Evolutionary conservation across 2,888 invertebrate species (phyloP), one percentile per base, ranked within the genome.

Genomic region (Aporophyla lueneburgensis): DNA sequence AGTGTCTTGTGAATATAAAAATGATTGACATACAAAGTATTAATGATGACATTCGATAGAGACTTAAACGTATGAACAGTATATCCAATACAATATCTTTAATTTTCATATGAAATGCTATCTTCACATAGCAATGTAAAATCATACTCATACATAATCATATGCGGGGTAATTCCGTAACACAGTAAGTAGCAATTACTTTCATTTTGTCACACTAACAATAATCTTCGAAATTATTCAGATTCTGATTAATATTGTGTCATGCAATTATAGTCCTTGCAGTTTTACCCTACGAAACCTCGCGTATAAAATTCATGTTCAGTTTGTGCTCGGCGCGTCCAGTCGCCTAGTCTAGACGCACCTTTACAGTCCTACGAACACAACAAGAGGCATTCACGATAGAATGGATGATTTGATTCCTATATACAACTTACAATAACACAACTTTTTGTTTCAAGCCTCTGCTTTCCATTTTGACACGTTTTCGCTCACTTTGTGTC

Each of bases 381-480:
- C 49, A 66, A 51, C 7, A 27, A 7, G 12, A 21, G 0, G 49
- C 21, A 7, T 51, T 66, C 51, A 14, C 51, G 21, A 53, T 53
- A 21, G 43, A 71, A 51, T 51, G 21, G n/a, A 56, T 33, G 12
- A 73, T 71, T 71, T 40, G 33, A 59, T 51, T n/a, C 16, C 19
- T 21, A 21, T 33, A 40, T 72, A 24, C 70, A 49, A n/a, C 14
- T 21, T 27, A 16, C 33, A 33, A 33, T 33, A 33, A 33, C 33
- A 24, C 70, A 49, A n/a, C 14, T 21, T 27, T 9, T 33, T 53
- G 9, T 33, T 33, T 21, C 16, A 40, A 54, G 16, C 12, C 43
- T 14, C 3, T 54, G 14, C 2, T 49, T 58, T 65, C n/a, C 12
- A 51, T 65, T 27, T 43, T 43, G 19, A 53, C 27, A 24, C 5